Percentiles rank a stretch among this genome's conserved stretches.
These are phyloP conservation scores for Caenorhabditis angaria DNA, from an alignment of 2,888 invertebrate species.

Conservation along the genomic window DNA sequence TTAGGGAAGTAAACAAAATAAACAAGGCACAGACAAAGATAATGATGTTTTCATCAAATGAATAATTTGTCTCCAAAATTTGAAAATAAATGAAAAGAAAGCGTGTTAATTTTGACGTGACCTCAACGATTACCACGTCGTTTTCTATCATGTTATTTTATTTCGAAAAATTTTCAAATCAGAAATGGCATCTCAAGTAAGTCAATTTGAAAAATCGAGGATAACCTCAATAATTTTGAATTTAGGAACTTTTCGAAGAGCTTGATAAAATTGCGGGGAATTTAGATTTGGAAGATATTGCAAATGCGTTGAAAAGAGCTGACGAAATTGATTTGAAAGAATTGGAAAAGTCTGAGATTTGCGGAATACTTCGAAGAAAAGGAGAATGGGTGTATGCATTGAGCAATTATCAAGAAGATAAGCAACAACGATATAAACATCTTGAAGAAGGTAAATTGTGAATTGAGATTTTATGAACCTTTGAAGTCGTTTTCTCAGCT, in stretches of 20 bases:
- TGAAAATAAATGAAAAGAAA: too few species aligned
- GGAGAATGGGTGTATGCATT: slow-evolving; percentile 35
- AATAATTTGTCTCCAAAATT: too few species aligned
- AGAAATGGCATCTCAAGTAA: too few species aligned
- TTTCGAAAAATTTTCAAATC: too few species aligned
- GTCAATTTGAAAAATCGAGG: too few species aligned
- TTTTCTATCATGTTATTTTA: too few species aligned
- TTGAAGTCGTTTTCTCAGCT: slow-evolving; percentile 17
- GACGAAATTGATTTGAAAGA: slow-evolving; percentile 14
- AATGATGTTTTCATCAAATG: too few species aligned
- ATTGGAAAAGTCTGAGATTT: slow-evolving; percentile 7
- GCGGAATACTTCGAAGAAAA: slow-evolving; percentile 26
- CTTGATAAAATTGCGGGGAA: slow-evolving; percentile 15
- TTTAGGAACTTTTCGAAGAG: slow-evolving; percentile 12
- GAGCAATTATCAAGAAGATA: slow-evolving; percentile 30
- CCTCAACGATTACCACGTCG: too few species aligned
- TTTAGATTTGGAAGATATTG: slow-evolving; percentile 7
- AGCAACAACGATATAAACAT: slow-evolving; percentile 20
- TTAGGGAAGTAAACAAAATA: too few species aligned
- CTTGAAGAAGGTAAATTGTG: slow-evolving; percentile 24
- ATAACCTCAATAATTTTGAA: not conserved
- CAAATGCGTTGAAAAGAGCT: slow-evolving; percentile 9
- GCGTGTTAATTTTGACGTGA: too few species aligned
- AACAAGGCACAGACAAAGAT: too few species aligned
- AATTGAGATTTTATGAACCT: not conserved